Evolutionary conservation across 2,113 vertebrate species (phyloP).

Genomic region (Petaurus breviceps): DNA sequence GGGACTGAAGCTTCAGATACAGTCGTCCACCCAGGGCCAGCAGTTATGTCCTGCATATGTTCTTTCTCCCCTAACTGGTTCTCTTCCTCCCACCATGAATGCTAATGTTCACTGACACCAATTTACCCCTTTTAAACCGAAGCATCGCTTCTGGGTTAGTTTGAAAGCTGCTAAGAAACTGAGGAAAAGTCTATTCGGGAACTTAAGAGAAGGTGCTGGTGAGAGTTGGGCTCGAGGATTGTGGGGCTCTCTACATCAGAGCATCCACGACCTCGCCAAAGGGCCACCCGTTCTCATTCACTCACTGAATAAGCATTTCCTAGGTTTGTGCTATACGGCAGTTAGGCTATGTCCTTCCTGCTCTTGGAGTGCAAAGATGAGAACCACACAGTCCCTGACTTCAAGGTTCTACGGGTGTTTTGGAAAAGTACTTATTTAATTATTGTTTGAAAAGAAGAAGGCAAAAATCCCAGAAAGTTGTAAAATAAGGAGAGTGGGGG

Average conservation of each 20-base stretch:
- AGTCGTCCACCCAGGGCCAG: background rate
- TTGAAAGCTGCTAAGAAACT: background rate
- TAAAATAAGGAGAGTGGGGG: background rate
- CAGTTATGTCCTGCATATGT: background rate
- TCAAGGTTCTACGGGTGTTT: background rate
- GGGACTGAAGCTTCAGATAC: background rate
- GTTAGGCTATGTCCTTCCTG: background rate
- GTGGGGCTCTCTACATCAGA: background rate
- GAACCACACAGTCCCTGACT: background rate
- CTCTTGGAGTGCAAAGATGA: background rate
- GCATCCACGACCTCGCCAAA: background rate
- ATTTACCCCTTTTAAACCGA: conserved; percentile 4
- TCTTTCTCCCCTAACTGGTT: conserved; percentile 12
- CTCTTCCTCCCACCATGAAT: background rate
- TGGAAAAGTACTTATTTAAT: background rate
- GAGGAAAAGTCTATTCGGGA: background rate
- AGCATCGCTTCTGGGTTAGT: conserved; percentile 22
- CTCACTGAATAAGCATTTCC: background rate
- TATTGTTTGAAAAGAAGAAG: background rate
- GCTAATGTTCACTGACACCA: background rate
- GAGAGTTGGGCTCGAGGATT: background rate
- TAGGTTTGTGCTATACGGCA: background rate
- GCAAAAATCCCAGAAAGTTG: background rate
- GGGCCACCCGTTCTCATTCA: background rate
- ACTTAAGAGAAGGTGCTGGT: background rate